phyloP scores from a whole-genome alignment of 2,113 vertebrate species.

The Ceratotherium simum region DNA sequence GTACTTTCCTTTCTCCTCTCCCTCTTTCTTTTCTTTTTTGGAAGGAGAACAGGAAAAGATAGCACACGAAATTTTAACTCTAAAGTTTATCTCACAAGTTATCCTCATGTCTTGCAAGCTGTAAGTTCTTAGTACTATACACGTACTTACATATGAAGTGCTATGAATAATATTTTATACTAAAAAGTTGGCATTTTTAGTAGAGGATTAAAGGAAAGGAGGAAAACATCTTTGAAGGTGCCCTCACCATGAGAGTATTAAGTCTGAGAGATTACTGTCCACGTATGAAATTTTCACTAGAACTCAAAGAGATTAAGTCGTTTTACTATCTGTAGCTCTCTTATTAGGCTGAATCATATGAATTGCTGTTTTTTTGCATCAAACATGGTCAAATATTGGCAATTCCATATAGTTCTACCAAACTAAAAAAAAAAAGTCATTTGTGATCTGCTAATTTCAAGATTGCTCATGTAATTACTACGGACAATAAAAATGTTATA shows the following conservation, averaged over 20 bases:
- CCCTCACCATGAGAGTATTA: background rate
- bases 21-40: background rate
- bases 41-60: background rate
- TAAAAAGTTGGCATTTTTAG: constrained; percentile 13
- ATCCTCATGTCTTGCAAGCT: background rate
- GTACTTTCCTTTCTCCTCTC: background rate
- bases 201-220: background rate
- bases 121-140: background rate
- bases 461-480: background rate
- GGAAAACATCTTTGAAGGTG: background rate
- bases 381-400: background rate
- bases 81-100: background rate
- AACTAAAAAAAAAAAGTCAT: background rate
- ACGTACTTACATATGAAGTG: background rate
- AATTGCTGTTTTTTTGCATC: background rate
- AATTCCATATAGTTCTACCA: background rate
- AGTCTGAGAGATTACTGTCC: background rate
- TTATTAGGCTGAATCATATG: background rate
- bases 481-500: background rate
- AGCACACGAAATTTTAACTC: background rate
- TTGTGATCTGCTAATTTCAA: background rate
- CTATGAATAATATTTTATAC: constrained; percentile 29
- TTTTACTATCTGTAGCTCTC: background rate
- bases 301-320: background rate
- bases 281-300: constrained; percentile 17